Evolutionary conservation across 64 coral and sea anemone species (phyloP).

Genomic region (Astreopora myriophthalma): DNA sequence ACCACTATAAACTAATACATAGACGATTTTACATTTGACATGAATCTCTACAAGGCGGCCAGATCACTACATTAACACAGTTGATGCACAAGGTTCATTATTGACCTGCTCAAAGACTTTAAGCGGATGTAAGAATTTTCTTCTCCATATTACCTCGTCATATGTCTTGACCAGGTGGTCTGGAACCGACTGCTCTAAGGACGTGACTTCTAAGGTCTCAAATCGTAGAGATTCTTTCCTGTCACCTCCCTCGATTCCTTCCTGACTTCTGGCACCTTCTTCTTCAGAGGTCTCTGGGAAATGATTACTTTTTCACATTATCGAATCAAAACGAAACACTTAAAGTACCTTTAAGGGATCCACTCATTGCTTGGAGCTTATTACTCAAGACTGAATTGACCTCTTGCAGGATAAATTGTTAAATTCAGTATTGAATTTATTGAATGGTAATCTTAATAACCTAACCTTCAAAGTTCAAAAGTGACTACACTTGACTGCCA

Average conservation of each 20-base stretch:
- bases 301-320: neutral
- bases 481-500: no score
- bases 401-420: no score
- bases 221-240: slow-evolving; percentile 80
- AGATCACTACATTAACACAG: neutral
- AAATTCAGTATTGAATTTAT: no score
- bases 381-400: no score
- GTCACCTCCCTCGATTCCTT: slow-evolving; percentile 25
- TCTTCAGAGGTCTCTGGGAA: slow-evolving; percentile 19
- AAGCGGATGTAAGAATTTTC: no score
- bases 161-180: slow-evolving; percentile 63
- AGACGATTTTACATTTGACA: no score
- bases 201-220: slow-evolving; percentile 87
- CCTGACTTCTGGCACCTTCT: neutral
- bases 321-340: neutral
- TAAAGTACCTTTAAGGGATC: neutral
- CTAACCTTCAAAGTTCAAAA: no score
- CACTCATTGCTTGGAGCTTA: no score
- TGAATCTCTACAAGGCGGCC: neutral
- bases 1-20: no score
- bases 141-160: slow-evolving; percentile 65
- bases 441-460: no score
- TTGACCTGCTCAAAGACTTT: no score
- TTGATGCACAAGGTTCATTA: neutral
- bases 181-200: slow-evolving; percentile 75